A percentile compares a stretch with the other conserved stretches of the same genome.
Conservation (phyloP, 2,113 vertebrate genomes). For the Atrichornis clamosus region DNA sequence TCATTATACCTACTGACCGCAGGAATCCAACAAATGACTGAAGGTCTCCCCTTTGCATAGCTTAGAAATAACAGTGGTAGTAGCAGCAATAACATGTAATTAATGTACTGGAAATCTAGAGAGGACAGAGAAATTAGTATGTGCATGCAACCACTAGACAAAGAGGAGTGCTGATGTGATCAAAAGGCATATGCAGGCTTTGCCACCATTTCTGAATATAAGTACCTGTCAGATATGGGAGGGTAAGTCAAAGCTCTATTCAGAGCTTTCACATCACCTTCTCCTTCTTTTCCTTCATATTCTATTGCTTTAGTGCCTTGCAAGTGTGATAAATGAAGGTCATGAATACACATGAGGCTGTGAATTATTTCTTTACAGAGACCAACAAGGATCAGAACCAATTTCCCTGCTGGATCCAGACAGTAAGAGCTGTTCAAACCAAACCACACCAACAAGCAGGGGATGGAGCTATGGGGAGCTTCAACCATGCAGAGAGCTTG, state of each 20-base stretch:
- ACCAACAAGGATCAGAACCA: neutral
- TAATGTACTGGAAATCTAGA: constrained; percentile 27
- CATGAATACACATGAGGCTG: neutral
- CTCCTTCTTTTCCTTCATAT: neutral
- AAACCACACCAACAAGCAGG: neutral
- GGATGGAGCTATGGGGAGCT: neutral
- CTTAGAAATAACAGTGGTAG: constrained; percentile 17
- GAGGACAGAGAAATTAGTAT: constrained; percentile 5
- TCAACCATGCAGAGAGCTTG: neutral
- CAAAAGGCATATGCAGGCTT: neutral
- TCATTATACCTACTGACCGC: neutral
- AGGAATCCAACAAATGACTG: neutral
- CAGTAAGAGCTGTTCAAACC: neutral
- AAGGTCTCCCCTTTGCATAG: neutral
- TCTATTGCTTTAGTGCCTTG: neutral
- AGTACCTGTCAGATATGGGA: neutral
- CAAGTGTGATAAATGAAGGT: neutral
- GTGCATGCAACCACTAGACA: neutral
- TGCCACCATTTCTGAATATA: neutral
- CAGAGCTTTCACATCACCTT: neutral
- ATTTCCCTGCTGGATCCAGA: neutral
- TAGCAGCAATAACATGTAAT: constrained; percentile 22
- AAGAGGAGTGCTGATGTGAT: neutral
- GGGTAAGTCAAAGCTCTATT: neutral
- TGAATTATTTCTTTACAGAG: neutral